Conservation (phyloP, 2,888 invertebrate genomes). For the Bibio marci region DNA sequence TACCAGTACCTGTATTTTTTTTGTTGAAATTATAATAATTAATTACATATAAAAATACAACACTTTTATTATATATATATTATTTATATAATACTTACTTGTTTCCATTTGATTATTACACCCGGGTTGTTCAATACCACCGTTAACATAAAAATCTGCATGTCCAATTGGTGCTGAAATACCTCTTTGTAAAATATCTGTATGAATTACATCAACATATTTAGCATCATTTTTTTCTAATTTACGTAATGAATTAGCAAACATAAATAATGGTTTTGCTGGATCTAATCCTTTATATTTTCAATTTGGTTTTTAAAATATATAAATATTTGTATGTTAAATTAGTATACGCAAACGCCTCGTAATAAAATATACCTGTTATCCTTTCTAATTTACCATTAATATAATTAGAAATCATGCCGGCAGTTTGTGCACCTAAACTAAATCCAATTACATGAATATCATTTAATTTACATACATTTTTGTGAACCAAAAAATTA, state of each 20-base stretch:
- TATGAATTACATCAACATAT: conserved; percentile 46
- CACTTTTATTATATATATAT: not conserved
- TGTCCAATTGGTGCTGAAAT: conserved; percentile 35
- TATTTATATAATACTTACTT: conserved; percentile 6
- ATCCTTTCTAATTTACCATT: conserved; percentile 33
- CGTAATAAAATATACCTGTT: conserved; percentile 29
- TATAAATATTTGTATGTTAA: too few relatives aligned
- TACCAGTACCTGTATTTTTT: conserved; percentile 34
- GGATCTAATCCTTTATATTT: conserved; percentile 41
- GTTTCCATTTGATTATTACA: conserved; percentile 25
- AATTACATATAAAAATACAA: not conserved
- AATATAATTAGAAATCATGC: conserved; percentile 32
- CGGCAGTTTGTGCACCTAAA: conserved; percentile 42
- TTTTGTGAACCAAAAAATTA: conserved; percentile 30
- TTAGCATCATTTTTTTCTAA: conserved; percentile 38
- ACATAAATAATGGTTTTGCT: conserved; percentile 42
- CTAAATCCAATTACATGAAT: conserved; percentile 48
- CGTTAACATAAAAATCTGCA: conserved; percentile 41
- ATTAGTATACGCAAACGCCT: too few relatives aligned
- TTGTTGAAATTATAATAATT: conserved; percentile 10
- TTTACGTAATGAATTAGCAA: conserved; percentile 28
- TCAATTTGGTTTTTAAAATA: too few relatives aligned
- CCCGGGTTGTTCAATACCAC: conserved; percentile 40
- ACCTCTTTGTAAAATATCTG: conserved; percentile 39
- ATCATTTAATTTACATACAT: conserved; percentile 27